Evolutionary conservation across 2,888 invertebrate genomes (phyloP), one percentile per base, ranked within the genome.

Genomic region (Agrochola macilenta): DNA sequence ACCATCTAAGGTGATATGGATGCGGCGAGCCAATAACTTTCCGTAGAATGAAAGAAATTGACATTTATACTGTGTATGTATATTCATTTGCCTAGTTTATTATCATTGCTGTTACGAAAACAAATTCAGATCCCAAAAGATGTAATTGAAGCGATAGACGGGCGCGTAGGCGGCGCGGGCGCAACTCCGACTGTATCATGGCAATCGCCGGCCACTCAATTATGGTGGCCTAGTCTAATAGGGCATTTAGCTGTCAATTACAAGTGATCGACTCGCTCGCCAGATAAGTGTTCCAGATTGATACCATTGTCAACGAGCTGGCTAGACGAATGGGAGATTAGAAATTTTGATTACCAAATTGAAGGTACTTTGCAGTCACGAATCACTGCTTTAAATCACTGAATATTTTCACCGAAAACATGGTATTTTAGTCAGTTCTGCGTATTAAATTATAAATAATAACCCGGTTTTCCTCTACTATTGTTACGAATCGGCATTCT

Each of bases 201-300:
- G 71, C 79, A 68, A 89, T 90, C 89, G 88, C 83, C 88, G 87
- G 87, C 89, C 91, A 90, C 91, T 93, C 92, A 92, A 94, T 94
- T 92, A 93, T 90, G 89, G 89, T 87, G 85, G 87, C 84, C 90
- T 87, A 87, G 86, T 90, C 90, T 94, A 94, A 94, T 93, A 93
- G 90, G 91, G 89, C 91, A 92, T 95, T 94, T 95, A 93, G 90
- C 92, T 95, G 95, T 94, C 95, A 95, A 94, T 95, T 95, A 94
- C 89, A 88, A 91, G 89, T 85, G 89, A 90, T 89, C 89, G 90
- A 88, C 85, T 81, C 84, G 83, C 78, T 78, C 83, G 83, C 76
- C 74, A 86, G 92, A 89, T 88, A 88, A 89, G 76, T 87, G 79
- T 63, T 80, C 76, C 76, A 84, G 87, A 89, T 90, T 85, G 87